Evolutionary conservation across 2,113 vertebrate species (phyloP), one percentile per base, ranked within the genome.

Genomic region (Cygnus atratus): DNA sequence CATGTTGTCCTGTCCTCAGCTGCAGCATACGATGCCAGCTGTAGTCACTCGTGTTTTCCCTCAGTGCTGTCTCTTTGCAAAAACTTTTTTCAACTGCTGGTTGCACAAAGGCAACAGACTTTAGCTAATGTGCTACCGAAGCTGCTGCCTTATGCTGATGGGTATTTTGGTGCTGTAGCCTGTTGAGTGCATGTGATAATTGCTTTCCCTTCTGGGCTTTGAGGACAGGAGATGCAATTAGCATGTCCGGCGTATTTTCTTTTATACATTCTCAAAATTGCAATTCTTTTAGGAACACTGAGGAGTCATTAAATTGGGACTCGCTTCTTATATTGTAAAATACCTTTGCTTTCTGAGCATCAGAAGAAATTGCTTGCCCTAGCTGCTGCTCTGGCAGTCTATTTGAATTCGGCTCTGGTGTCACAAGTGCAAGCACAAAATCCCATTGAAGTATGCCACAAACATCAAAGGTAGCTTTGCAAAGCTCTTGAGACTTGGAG

Each of bases 201-300:
- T 98, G 96, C 89, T 96, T 98, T 97, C 94, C 65, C 94, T 75
- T 92, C 93, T 91, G 93, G 94, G 74, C 92, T 97, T 98, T 98
- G 97, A 98, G 96, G 96, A 97, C 77, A 94, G 81, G 91, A 96
- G 97, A 97, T 96, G 97, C 96, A 98, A 98, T 98, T 98, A 98
- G 79, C 96, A 21, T 97, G 95, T 97, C 82, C 95, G 2, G 67
- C n/a, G 10, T 96, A 93, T 94, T 95, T 93, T 90, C 59, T 94
- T 97, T 98, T 73, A 94, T 88, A 95, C 77, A 58, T 88, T 84
- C 80, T 96, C 92, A 95, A 96, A 96, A 95, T 94, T 92, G 82
- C 83, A 95, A 77, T 96, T 96, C 59, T 95, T 95, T 96, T 95
- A 90, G 90, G 78, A 95, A 80, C 37, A 20, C 31, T 0, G 1